These are phyloP conservation scores for Galerucella pusilla DNA, from an alignment of 2,888 invertebrate species.

Conservation along the genomic window DNA sequence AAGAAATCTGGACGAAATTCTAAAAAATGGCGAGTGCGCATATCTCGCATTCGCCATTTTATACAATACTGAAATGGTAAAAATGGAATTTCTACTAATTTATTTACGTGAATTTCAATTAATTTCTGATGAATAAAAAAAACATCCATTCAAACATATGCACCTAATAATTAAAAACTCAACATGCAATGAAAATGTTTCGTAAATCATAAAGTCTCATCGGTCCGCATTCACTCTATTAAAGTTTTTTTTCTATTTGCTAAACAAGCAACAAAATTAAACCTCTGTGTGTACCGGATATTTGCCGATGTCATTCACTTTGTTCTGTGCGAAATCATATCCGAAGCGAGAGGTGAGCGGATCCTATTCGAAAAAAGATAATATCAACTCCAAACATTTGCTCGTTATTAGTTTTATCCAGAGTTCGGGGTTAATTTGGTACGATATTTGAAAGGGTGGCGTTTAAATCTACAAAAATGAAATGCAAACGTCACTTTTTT, in stretches of 20 bases:
- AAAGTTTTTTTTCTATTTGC: neutral
- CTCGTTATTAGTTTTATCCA: neutral
- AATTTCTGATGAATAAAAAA: no score
- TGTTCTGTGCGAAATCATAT: neutral
- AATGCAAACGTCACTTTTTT: no score
- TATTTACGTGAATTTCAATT: no score
- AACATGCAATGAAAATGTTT: neutral
- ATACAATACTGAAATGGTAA: no score
- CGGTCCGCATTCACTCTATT: neutral
- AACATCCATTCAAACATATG: neutral
- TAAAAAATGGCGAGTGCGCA: no score
- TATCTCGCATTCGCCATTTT: no score
- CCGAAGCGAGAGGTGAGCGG: neutral
- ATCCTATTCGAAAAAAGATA: neutral
- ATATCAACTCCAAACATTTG: neutral
- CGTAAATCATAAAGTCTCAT: neutral
- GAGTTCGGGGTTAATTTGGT: neutral
- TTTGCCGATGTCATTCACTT: neutral
- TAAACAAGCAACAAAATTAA: neutral
- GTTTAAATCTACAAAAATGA: no score
- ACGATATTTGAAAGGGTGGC: neutral
- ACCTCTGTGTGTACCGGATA: neutral
- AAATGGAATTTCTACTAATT: no score
- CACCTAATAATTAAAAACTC: neutral
- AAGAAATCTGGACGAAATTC: no score